Percentiles rank a stretch among this genome's conserved stretches.
These are phyloP conservation scores for Xylocopa sonorina DNA, from an alignment of 1,140 invertebrate species.

Conservation along the genomic window DNA sequence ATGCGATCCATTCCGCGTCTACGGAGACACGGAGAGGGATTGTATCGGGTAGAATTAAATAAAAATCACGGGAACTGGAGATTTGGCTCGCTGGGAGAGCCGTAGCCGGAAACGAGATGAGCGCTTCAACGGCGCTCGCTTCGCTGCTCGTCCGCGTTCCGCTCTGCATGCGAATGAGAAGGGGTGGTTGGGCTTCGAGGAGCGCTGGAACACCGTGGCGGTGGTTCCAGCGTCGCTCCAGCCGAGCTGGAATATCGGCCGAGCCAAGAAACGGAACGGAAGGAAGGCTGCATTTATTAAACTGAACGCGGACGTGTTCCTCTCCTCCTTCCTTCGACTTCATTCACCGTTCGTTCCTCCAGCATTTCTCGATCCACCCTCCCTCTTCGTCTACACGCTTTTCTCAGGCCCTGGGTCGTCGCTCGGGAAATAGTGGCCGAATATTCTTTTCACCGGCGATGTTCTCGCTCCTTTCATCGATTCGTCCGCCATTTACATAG, in stretches of 20 bases:
- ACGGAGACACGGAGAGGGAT: neutral
- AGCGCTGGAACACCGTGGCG: neutral
- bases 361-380: conserved; percentile 47
- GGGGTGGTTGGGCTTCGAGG: neutral
- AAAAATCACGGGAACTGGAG: conserved; percentile 74
- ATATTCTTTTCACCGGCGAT: conserved; percentile 50
- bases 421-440: conserved; percentile 55
- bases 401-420: conserved; percentile 13
- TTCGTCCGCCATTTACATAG: neutral
- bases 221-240: conserved; percentile 21
- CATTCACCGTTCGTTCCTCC: conserved; percentile 18
- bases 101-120: conserved; percentile 58
- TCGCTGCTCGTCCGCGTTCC: conserved; percentile 45
- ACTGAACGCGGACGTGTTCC: conserved; percentile 70
- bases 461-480: conserved; percentile 31
- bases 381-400: too few relatives aligned
- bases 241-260: conserved; percentile 55
- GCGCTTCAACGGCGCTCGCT: conserved; percentile 45
- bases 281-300: conserved; percentile 78
- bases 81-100: conserved; percentile 63
- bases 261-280: conserved; percentile 74
- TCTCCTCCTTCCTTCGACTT: neutral
- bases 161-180: conserved; percentile 74
- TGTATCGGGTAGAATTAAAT: conserved; percentile 65
- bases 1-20: too few relatives aligned